phyloP scores from a whole-genome alignment of 1,140 invertebrate genomes.

The Lasaia peninsularis region DNA sequence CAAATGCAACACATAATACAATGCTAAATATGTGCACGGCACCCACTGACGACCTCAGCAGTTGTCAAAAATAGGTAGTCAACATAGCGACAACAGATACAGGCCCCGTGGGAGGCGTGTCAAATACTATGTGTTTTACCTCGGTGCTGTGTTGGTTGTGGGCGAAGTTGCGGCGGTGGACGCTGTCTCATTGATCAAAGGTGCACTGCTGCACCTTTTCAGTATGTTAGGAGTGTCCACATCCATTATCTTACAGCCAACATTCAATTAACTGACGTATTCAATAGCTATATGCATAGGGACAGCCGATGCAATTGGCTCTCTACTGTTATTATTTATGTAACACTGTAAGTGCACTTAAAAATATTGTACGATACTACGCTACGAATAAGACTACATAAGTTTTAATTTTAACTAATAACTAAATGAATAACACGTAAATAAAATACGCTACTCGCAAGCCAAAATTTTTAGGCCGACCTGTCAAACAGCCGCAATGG shows the following conservation, averaged over 20 bases:
- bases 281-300: constrained; percentile 65
- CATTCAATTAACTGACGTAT: constrained; percentile 73
- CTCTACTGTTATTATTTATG: constrained; percentile 65
- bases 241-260: constrained; percentile 74
- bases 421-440: constrained; percentile 58
- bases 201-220: constrained; percentile 76
- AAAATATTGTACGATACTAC: constrained; percentile 40
- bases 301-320: constrained; percentile 57
- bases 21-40: constrained; percentile 53
- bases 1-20: constrained; percentile 15
- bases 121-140: constrained; percentile 50
- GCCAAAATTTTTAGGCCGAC: constrained; percentile 67
- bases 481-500: constrained; percentile 66
- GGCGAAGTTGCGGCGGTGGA: constrained; percentile 66
- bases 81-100: constrained; percentile 46
- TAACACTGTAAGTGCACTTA: constrained; percentile 70
- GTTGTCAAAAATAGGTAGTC: constrained; percentile 66
- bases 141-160: constrained; percentile 65
- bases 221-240: constrained; percentile 75
- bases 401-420: constrained; percentile 45
- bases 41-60: constrained; percentile 62
- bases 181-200: constrained; percentile 72
- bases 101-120: constrained; percentile 46
- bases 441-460: constrained; percentile 62
- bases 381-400: constrained; percentile 48